Base-by-base conservation (phyloP, 2,113 vertebrate species). In the Chunga burmeisteri region DNA sequence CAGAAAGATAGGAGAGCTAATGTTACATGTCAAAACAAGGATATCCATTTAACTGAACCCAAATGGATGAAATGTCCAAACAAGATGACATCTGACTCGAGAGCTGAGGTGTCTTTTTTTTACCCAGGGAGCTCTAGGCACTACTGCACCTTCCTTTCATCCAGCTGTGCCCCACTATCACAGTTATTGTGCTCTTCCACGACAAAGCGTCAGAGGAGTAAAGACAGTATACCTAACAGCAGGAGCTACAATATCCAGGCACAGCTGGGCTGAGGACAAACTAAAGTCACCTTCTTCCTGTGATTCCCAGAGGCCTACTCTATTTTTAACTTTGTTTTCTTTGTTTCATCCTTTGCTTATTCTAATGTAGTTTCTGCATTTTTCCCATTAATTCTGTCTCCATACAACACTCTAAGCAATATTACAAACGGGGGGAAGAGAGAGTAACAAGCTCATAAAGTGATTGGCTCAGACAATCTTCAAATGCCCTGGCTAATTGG, bases 301-400 rank as follows among this genome's bases (percentile, higher is more conserved):
- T 74, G 61, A 80, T 86, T 77, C 88, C 92, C 90, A 95, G 66
- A 81, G 75, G 81, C 68, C 40, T 74, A 34, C 63, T 94, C 91
- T 86, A 85, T 79, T 96, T 95, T 95, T 94, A 96, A 94, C 74
- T 89, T 61, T 62, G 53, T 50, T 93, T 85, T 77, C 59, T 71
- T 96, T 79, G 58, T 80, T 88, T 93, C 52, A 93, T 91, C 30
- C 16, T 86, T 72, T 1, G 1, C 40, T 91, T 94, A 78, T 92
- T 92, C 56, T 85, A 81, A 84, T 42, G 36, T 40, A 71, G 61
- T 58, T 91, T 84, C 85, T 92, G 52, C 81, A 72, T 82, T 90
- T 91, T 93, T 18, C 36, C 71, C 71, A 80, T 77, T 86, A 85
- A 88, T 86, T 93, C 62, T 77, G 46, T 29, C 52, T 89, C 23